A percentile compares a stretch with the other conserved stretches of the same genome.
phyloP scores from a whole-genome alignment of 1,140 invertebrate species.

The Calliopsis andreniformis region DNA sequence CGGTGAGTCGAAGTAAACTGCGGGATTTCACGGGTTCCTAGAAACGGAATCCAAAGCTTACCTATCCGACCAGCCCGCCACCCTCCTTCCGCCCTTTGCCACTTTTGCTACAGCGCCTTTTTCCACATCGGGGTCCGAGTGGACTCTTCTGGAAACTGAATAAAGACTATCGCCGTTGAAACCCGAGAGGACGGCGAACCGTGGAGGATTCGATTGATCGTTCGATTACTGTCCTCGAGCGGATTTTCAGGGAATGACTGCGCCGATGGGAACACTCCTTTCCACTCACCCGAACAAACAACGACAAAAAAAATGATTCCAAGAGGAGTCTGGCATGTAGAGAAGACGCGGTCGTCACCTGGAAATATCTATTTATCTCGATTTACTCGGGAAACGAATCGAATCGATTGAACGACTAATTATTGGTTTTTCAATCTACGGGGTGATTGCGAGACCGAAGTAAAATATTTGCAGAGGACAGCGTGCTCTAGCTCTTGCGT shows the following conservation, averaged over 20 bases:
- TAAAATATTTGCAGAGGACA: too few species aligned
- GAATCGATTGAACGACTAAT: too few species aligned
- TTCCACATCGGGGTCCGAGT: slow-evolving; percentile 36
- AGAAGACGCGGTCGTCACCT: not conserved
- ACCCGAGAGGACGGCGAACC: slow-evolving; percentile 17
- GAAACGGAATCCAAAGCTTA: slow-evolving; percentile 40
- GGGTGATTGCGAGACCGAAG: too few species aligned
- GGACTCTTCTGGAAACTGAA: slow-evolving; percentile 39
- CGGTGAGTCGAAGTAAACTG: slow-evolving; percentile 50
- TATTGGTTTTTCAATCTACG: too few species aligned
- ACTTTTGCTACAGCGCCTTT: slow-evolving; percentile 33
- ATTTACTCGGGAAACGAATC: too few species aligned
- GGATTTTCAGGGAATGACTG: slow-evolving; percentile 46
- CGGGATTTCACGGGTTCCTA: slow-evolving; percentile 39
- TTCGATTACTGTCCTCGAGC: slow-evolving; percentile 44
- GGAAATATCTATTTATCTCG: too few species aligned
- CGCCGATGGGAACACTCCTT: slow-evolving; percentile 27
- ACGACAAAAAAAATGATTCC: slow-evolving; percentile 32
- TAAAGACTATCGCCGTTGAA: slow-evolving; percentile 35
- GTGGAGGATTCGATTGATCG: slow-evolving; percentile 50
- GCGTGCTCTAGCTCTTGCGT: too few species aligned
- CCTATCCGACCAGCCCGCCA: slow-evolving; percentile 8
- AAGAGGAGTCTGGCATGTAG: not conserved
- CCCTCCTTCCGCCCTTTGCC: not conserved
- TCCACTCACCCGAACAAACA: slow-evolving; percentile 43